Conservation (phyloP, 2,888 invertebrate genomes). For the Quadriops clusia region DNA sequence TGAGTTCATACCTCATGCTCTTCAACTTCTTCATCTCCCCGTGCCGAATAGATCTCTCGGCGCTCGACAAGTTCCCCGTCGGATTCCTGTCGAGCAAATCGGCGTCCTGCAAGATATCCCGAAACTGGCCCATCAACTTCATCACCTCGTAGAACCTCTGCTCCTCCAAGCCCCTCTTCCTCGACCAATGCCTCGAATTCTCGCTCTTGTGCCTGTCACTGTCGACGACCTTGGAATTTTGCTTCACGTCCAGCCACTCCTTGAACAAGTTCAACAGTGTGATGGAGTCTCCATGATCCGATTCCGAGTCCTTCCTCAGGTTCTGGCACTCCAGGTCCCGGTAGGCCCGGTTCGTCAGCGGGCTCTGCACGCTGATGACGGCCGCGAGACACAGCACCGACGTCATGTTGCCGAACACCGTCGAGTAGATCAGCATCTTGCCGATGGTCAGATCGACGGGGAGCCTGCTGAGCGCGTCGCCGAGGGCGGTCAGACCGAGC, state of each 20-base stretch:
- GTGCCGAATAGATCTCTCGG: slow-evolving; percentile 70
- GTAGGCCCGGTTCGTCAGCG: slow-evolving; percentile 82
- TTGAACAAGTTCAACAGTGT: slow-evolving; percentile 78
- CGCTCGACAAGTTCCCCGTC: slow-evolving; percentile 41
- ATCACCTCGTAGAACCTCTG: slow-evolving; percentile 94
- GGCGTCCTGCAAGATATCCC: slow-evolving; percentile 59
- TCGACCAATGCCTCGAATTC: slow-evolving; percentile 70
- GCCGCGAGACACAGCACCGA: slow-evolving; percentile 84
- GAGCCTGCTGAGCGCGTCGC: slow-evolving; percentile 72
- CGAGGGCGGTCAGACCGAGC: slow-evolving; percentile 64
- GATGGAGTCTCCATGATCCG: slow-evolving; percentile 92
- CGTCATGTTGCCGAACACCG: slow-evolving; percentile 77
- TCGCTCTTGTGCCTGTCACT: slow-evolving; percentile 18
- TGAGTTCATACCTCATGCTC: slow-evolving; percentile 43
- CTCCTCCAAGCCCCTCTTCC: slow-evolving; percentile 83
- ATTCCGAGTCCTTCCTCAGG: slow-evolving; percentile 68
- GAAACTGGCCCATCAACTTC: slow-evolving; percentile 82
- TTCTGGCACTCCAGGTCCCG: slow-evolving; percentile 74
- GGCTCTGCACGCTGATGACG: slow-evolving; percentile 84
- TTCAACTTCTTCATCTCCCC: slow-evolving; percentile 83
- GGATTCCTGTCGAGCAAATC: slow-evolving; percentile 27
- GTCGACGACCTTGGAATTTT: slow-evolving; percentile 31
- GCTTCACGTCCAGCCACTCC: slow-evolving; percentile 78
- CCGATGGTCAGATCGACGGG: slow-evolving; percentile 93
- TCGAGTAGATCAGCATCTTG: slow-evolving; percentile 89